Evolutionary conservation across 2,888 invertebrate species (phyloP), one percentile per base, ranked within the genome.

Genomic region (Seira musarum): DNA sequence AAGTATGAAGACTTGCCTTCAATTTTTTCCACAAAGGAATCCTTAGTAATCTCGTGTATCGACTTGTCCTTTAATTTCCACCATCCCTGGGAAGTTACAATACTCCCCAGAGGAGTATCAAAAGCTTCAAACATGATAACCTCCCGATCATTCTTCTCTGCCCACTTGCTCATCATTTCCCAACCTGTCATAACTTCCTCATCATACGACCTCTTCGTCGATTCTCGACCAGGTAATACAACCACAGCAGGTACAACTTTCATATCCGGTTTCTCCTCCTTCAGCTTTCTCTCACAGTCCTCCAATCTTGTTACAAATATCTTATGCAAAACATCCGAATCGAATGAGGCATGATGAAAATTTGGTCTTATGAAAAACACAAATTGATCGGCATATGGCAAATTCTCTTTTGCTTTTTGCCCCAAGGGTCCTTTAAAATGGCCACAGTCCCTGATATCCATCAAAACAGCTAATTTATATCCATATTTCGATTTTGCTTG

Each of bases 221-320:
- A 3, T 8, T 17, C 3, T 40, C 40, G 40, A 40, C 13, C 40
- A 0, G 57, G 8, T 22, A 22, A 35, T 66, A 49, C 53, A 1
- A 75, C 8, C 5, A 61, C 67, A 25, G 75, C 15, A 2, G 75
- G 75, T 1, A 76, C 57, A 2, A 76, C 68, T n/a, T 17, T 21
- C 8, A 76, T 19, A 0, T 1, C 25, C 0, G 68, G 10, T 15
- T 63, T 76, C 15, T 68, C 75, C 3, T 61, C 30, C 24, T 76
- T 61, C 15, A 76, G 17, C 35, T 76, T 76, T 21, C n/a, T 25
- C 22, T 76, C 75, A 63, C 75, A 76, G 17, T 76, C 75, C 15
- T 68, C 75, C 63, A 76, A 76, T 57, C 68, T 68, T n/a, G 68
- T 63, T 0, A 46, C 15, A 22, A 75, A 60, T 61, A 67, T 68